phyloP scores from a whole-genome alignment of 2,113 vertebrate genomes.

The Amia ocellicauda region DNA sequence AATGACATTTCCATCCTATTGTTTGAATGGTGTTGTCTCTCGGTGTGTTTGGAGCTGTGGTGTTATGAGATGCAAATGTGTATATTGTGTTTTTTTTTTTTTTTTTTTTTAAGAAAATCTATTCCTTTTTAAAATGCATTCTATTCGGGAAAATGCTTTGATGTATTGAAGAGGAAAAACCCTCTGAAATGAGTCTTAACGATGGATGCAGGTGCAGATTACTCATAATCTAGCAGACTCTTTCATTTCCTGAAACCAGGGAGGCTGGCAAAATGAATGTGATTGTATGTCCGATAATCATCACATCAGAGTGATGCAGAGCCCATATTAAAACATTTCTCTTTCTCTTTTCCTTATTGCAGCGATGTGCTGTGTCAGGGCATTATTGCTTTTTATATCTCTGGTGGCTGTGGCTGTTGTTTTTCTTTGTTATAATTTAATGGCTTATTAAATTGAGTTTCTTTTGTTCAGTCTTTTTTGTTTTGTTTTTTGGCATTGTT shows the following conservation, averaged over 20 bases:
- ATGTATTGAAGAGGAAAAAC: background rate
- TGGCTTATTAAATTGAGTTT: too few relatives aligned
- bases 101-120: too few relatives aligned
- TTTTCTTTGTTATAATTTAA: too few relatives aligned
- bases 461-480: too few relatives aligned
- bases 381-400: slow-evolving; percentile 2
- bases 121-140: background rate
- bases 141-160: background rate
- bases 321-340: background rate
- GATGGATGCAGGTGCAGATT: background rate
- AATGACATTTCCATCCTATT: background rate
- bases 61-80: background rate
- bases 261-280: background rate
- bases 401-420: background rate
- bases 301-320: background rate
- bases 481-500: too few relatives aligned
- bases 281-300: background rate
- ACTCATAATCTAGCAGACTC: background rate
- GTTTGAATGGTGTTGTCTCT: background rate
- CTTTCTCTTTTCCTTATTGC: background rate
- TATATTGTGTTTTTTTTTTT: too few relatives aligned
- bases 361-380: background rate
- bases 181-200: background rate
- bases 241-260: background rate
- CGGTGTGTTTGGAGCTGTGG: background rate